These are phyloP conservation scores for Callyntrura guangdongensis DNA, from an alignment of 2,888 invertebrate genomes.

Conservation along the genomic window DNA sequence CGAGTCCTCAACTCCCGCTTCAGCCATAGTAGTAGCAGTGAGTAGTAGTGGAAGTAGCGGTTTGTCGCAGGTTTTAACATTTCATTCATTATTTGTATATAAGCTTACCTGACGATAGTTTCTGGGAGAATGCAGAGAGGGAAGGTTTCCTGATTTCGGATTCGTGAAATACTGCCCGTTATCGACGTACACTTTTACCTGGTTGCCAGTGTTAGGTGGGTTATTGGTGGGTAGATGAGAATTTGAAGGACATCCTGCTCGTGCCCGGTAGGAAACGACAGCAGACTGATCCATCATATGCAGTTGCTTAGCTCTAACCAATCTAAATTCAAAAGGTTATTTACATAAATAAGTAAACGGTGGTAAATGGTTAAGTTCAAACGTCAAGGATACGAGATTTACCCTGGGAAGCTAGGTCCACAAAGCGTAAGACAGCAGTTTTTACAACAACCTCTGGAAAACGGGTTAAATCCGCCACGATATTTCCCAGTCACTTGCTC, in stretches of 20 bases:
- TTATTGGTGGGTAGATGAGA: conserved; percentile 78
- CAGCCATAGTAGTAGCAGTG: conserved; percentile 34
- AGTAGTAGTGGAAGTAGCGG: conserved; percentile 3
- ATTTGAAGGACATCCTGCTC: conserved; percentile 79
- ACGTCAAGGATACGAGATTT: conserved; percentile 84
- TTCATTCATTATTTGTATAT: conserved; percentile 36
- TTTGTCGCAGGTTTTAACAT: conserved; percentile 21
- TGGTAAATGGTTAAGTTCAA: too few species aligned
- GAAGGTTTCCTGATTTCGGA: conserved; percentile 84
- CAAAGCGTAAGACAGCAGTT: conserved; percentile 98
- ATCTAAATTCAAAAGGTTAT: conserved; percentile 73
- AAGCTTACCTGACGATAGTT: conserved; percentile 84
- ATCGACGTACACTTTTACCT: conserved; percentile 98
- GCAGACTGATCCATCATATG: conserved; percentile 82
- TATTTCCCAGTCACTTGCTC: conserved; percentile 99
- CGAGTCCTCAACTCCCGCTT: conserved; percentile 41
- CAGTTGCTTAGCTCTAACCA: conserved; percentile 83
- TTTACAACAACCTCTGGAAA: conserved; percentile 97
- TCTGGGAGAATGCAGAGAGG: conserved; percentile 84
- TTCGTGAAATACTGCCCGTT: conserved; percentile 89
- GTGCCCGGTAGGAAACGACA: conserved; percentile 68
- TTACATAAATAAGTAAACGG: too few species aligned
- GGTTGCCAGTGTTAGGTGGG: conserved; percentile 87
- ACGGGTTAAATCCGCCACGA: conserved; percentile 99
- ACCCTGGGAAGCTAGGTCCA: conserved; percentile 99